Evolutionary conservation across 2,113 vertebrate genomes (phyloP), one percentile per base, ranked within the genome.

Genomic region (Rallus limicola): DNA sequence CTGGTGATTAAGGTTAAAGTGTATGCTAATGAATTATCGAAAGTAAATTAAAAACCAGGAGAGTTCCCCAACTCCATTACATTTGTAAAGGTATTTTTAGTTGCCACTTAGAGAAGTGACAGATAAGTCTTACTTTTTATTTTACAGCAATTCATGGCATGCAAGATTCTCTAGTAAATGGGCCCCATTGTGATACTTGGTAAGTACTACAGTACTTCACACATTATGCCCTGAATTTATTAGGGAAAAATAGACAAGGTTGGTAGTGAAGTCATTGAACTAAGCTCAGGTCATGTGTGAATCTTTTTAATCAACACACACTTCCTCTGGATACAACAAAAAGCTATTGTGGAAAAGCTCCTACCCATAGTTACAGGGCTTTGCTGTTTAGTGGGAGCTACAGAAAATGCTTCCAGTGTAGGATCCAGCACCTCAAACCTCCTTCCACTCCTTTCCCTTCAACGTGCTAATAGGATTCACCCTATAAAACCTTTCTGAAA

Each of bases 21-120:
- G 48, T 70, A 93, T 19, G 62, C 75, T 96, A 96, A 96, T 90
- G 89, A 94, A 94, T 92, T 93, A 88, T 8, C 90, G 90, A 77
- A 91, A 91, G 46, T 64, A 82, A 93, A 96, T 95, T 96, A 88
- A 93, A 95, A 96, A 77, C 24, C 56, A 84, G 91, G 60, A 81
- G 79, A 91, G 60, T 75, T 88, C 34, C 69, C 59, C 68, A 78
- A 82, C 81, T 88, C 70, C 55, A 36, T 76, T 69, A 36, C 36
- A 19, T 58, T 56, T 2, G 4, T 48, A 68, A 88, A 93, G 63
- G 44, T 94, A 40, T 85, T 95, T 94, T 85, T 86, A 82, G 60
- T 55, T 76, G 24, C 56, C 52, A 40, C 76, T 91, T 77, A 18
- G 28, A 56, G 75, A 63, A 52, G 1, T 15, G 62, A 78, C 42